A percentile compares a stretch with the other conserved stretches of the same genome.
phyloP scores from a whole-genome alignment of 2,888 invertebrate genomes.

The Epistrophe grossulariae region DNA sequence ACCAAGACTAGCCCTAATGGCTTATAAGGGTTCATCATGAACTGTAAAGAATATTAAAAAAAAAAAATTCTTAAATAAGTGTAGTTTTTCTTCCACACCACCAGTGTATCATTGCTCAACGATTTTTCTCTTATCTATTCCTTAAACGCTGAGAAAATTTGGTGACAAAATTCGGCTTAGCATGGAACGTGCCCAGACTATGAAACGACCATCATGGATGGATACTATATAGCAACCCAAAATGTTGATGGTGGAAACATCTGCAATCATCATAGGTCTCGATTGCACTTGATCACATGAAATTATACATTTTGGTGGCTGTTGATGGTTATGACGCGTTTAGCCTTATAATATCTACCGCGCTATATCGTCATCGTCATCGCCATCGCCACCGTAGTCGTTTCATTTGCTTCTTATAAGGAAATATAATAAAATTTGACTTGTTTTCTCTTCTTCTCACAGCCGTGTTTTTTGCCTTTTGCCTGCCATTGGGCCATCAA shows the following conservation, averaged over 20 bases:
- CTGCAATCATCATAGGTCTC: slow-evolving; percentile 73
- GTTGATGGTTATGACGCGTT: slow-evolving; percentile 60
- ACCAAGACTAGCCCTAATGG: too few relatives aligned
- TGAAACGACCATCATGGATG: slow-evolving; percentile 16
- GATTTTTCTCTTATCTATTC: slow-evolving; percentile 63
- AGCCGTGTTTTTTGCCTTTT: neutral
- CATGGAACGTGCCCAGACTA: slow-evolving; percentile 62
- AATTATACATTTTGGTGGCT: slow-evolving; percentile 69
- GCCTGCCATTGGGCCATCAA: slow-evolving; percentile 23
- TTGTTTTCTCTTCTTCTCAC: slow-evolving; percentile 34
- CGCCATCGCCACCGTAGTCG: slow-evolving; percentile 1
- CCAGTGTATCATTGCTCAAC: slow-evolving; percentile 43
- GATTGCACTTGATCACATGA: slow-evolving; percentile 75
- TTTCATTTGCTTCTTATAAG: slow-evolving; percentile 42
- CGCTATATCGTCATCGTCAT: too few relatives aligned
- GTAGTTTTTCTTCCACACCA: slow-evolving; percentile 22
- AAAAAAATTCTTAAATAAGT: neutral
- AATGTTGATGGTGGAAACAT: slow-evolving; percentile 56
- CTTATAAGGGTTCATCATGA: too few relatives aligned
- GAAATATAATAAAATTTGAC: slow-evolving; percentile 49
- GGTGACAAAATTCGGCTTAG: slow-evolving; percentile 76
- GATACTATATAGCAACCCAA: neutral
- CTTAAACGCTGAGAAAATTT: slow-evolving; percentile 72
- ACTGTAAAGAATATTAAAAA: too few relatives aligned
- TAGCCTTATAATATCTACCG: slow-evolving; percentile 61